Base-by-base conservation (phyloP, 37 sponge, comb jelly and placozoan species). In the Beroe ovata region DNA sequence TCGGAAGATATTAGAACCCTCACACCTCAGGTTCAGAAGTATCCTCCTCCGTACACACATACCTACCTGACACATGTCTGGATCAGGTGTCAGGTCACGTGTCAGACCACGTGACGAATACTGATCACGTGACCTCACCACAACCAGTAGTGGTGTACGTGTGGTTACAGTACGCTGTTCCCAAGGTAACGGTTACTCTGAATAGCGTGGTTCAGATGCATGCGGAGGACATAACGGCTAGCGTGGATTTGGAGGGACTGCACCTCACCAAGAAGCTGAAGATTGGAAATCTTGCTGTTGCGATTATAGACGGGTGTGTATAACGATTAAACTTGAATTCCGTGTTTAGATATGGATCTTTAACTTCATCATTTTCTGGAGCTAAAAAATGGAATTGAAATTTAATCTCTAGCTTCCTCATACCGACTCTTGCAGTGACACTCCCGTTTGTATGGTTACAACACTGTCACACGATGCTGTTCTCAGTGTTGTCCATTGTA, bases 131-230 rank as follows among this genome's bases (percentile, higher is more conserved):
- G 26, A 77, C 84, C 0, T 2, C 32, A 20, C 41, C 26, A 0
- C 38, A 1, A 3, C 35, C 38, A 34, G 23, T 54, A 23, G 26
- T 8, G 6, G 22, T 77, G 14, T 77, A 77, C 84, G 42, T 77
- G 23, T 77, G 84, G 84, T 42, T 77, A n/a, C 84, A 77, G 54
- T 77, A 77, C 84, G 54, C 84, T 25, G 33, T 77, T n/a, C 84
- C 84, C 8, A 39, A n/a, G 54, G 84, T 77, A 40, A 33, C 69
- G 26, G 84, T 77, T 42, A 42, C 54, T 6, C 47, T 77, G 54
- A 36, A 77, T 19, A 54, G 38, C 1, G 33, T 21, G 19, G 6
- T 77, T 30, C 18, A 77, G 28, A 6, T 77, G 33, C 36, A 77
- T 18, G 42, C 84, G 33, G 84, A 77, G 38, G 84, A 77, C 3